Percentiles rank a stretch among this genome's conserved stretches.
These are phyloP conservation scores for Trachelipus rathkii DNA, from an alignment of 1,140 invertebrate species.

Conservation along the genomic window DNA sequence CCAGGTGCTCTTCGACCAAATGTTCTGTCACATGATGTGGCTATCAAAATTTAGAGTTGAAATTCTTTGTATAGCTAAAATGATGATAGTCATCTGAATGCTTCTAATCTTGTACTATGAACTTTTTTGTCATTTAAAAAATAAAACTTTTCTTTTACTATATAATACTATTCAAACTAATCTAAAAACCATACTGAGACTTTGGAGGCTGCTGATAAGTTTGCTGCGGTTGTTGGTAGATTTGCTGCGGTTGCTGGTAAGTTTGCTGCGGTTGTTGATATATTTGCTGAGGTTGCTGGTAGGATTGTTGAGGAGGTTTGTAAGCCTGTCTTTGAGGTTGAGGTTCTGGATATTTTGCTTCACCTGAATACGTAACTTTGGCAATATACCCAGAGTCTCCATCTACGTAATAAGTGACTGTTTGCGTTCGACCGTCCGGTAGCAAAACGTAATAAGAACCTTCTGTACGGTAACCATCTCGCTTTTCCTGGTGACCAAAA, in stretches of 20 bases:
- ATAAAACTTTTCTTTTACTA: too few species aligned
- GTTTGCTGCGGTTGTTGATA: background rate
- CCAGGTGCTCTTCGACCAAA: too few species aligned
- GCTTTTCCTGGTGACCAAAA: slow-evolving; percentile 47
- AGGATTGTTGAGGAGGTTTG: slow-evolving; percentile 1
- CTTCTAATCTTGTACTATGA: too few species aligned
- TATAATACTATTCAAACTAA: too few species aligned
- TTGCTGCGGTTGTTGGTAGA: background rate
- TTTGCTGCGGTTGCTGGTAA: background rate
- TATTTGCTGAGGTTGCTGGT: background rate
- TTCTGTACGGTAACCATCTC: slow-evolving; percentile 59
- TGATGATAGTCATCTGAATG: too few species aligned
- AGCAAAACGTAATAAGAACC: slow-evolving; percentile 62
- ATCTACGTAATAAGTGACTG: slow-evolving; percentile 63
- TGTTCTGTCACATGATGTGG: too few species aligned
- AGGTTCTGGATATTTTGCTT: slow-evolving; percentile 24
- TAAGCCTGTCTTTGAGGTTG: background rate
- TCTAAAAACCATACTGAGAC: too few species aligned
- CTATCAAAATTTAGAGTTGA: too few species aligned
- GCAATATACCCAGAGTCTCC: slow-evolving; percentile 67
- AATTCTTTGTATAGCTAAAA: too few species aligned
- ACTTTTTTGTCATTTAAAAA: too few species aligned
- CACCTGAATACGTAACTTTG: slow-evolving; percentile 55
- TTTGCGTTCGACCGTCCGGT: slow-evolving; percentile 64
- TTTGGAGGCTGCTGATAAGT: too few species aligned